These are phyloP conservation scores for Callimorpha dominula DNA, from an alignment of 2,888 invertebrate genomes.

Conservation along the genomic window DNA sequence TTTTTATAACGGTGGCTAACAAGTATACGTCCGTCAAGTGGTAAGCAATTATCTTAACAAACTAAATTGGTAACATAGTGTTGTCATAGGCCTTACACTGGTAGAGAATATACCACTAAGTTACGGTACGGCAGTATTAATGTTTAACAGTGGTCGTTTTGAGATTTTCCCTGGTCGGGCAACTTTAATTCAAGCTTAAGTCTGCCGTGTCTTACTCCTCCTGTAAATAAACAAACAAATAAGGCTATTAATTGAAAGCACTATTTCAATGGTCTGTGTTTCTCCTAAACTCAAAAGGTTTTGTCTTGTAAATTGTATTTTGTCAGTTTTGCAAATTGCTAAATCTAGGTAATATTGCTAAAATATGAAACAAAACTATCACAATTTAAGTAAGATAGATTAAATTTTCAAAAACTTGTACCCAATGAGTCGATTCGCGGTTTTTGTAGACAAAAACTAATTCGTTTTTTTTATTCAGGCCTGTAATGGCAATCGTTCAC, in stretches of 20 bases:
- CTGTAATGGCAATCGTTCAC: slow-evolving; percentile 56
- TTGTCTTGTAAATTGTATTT: too few relatives aligned
- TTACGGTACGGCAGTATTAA: background rate
- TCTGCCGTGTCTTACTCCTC: background rate
- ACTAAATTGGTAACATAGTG: too few relatives aligned
- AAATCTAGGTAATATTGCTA: too few relatives aligned
- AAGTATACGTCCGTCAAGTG: too few relatives aligned
- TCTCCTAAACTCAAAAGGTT: background rate
- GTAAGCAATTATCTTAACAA: too few relatives aligned
- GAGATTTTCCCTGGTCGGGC: background rate
- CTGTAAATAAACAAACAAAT: background rate
- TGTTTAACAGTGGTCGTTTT: too few relatives aligned
- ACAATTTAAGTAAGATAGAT: slow-evolving; percentile 35
- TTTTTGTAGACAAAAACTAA: slow-evolving; percentile 54
- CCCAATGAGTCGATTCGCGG: slow-evolving; percentile 44
- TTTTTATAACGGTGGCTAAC: background rate
- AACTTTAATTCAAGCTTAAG: background rate
- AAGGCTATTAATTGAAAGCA: background rate
- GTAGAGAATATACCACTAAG: background rate
- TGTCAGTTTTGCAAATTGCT: too few relatives aligned
- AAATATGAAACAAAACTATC: slow-evolving; percentile 18
- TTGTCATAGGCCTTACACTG: background rate
- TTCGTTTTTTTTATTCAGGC: slow-evolving; percentile 49
- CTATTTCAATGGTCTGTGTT: background rate
- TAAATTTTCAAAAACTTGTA: slow-evolving; percentile 39